phyloP scores from a whole-genome alignment of 1,140 invertebrate species.

The Apis laboriosa region DNA sequence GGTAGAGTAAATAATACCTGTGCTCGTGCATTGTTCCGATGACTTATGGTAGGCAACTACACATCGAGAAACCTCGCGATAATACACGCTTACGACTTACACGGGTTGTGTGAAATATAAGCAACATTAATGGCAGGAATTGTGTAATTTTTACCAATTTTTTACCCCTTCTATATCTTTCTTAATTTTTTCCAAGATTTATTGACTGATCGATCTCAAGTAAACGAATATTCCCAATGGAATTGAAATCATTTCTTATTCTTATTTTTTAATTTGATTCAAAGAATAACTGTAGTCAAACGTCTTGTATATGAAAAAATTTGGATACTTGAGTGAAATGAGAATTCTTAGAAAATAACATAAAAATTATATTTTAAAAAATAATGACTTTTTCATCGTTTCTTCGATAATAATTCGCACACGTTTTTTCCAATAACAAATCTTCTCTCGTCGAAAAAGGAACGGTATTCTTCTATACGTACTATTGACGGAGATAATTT shows the following conservation, averaged over 20 bases:
- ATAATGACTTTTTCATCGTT: too few species aligned
- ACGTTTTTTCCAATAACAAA: not conserved
- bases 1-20: constrained; percentile 60
- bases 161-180: constrained; percentile 18
- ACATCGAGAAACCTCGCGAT: constrained; percentile 52
- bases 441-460: not conserved
- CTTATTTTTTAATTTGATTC: not conserved
- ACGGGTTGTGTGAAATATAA: constrained; percentile 50
- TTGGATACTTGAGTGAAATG: too few species aligned
- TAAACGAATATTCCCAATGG: not conserved
- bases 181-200: not conserved
- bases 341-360: too few species aligned
- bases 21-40: constrained; percentile 59
- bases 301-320: too few species aligned
- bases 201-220: not conserved
- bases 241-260: not conserved
- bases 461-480: not conserved
- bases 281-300: too few species aligned
- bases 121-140: constrained; percentile 44
- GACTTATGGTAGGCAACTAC: constrained; percentile 57
- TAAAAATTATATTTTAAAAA: too few species aligned
- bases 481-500: not conserved
- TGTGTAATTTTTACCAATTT: constrained; percentile 34
- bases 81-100: constrained; percentile 44
- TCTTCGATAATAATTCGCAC: not conserved